Percentiles rank a stretch among this genome's conserved stretches.
Conservation (phyloP, 1,140 invertebrate species). For the Bilobella aurantiaca region DNA sequence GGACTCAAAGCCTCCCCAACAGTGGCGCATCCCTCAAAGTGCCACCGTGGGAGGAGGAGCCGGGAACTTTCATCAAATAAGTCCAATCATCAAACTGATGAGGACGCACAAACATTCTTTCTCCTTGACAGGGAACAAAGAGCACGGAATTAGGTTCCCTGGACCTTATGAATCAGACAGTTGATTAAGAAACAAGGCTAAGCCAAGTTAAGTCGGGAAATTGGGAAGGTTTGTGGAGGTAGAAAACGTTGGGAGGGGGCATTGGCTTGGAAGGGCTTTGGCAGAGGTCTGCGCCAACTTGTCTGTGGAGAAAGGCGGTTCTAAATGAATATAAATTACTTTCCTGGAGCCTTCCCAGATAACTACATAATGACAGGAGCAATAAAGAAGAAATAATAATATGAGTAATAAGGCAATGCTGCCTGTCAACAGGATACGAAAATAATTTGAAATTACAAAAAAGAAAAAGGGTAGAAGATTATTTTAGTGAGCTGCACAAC, state of each 20-base stretch:
- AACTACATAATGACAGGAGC: not conserved
- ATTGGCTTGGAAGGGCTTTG: not conserved
- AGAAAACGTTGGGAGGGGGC: not conserved
- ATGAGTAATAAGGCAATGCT: not conserved
- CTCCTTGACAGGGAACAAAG: not conserved
- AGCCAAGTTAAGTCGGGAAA: no score
- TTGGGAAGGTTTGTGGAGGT: no score
- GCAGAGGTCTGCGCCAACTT: no score
- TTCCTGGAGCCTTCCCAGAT: not conserved
- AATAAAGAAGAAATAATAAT: not conserved
- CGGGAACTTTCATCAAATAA: not conserved
- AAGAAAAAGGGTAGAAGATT: not conserved
- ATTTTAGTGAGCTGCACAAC: not conserved
- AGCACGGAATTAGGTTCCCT: not conserved
- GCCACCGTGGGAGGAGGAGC: no score
- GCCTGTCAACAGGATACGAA: not conserved
- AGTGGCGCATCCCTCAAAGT: no score
- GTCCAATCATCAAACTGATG: not conserved
- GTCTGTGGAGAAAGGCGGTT: not conserved
- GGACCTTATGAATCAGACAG: not conserved
- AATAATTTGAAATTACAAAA: not conserved
- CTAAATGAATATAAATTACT: slow-evolving; percentile 3
- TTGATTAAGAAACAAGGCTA: slow-evolving; percentile 3
- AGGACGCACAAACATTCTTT: not conserved
- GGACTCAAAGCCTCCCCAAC: no score